Conservation (phyloP, 2,888 invertebrate species). For the Agapostemon virescens region DNA sequence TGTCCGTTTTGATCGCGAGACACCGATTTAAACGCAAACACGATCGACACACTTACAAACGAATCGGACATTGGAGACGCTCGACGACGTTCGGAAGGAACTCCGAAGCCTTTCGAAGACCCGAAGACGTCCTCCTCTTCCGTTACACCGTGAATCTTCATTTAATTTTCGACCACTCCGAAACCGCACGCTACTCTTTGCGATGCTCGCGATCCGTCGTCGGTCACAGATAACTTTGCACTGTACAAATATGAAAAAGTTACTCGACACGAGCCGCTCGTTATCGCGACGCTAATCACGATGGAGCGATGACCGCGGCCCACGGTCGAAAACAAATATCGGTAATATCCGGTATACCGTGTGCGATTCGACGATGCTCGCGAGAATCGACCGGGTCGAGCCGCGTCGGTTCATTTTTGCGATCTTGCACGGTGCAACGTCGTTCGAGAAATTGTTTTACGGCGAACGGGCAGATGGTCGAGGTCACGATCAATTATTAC, state of each 20-base stretch:
- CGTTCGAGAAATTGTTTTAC: slow-evolving; percentile 22
- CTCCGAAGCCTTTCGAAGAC: background rate
- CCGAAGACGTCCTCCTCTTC: background rate
- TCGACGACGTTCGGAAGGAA: background rate
- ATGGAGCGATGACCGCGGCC: slow-evolving; percentile 1
- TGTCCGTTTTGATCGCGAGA: too few relatives aligned
- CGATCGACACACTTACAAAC: background rate
- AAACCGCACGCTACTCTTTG: background rate
- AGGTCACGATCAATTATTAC: slow-evolving; percentile 1
- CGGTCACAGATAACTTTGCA: background rate
- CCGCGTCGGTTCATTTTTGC: slow-evolving; percentile 32
- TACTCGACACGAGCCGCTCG: background rate
- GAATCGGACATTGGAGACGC: background rate
- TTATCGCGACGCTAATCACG: slow-evolving; percentile 9
- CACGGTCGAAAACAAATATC: slow-evolving; percentile 8
- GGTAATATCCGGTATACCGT: slow-evolving; percentile 3
- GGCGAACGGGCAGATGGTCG: background rate
- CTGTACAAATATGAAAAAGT: slow-evolving; percentile 19
- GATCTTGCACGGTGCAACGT: background rate
- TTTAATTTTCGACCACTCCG: background rate
- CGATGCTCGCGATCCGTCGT: background rate
- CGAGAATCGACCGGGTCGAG: too few relatives aligned
- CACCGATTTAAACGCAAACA: background rate
- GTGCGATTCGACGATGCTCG: background rate
- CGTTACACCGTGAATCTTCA: background rate